Evolutionary conservation across 2,113 vertebrate species (phyloP).

Genomic region (Microtus oregoni): DNA sequence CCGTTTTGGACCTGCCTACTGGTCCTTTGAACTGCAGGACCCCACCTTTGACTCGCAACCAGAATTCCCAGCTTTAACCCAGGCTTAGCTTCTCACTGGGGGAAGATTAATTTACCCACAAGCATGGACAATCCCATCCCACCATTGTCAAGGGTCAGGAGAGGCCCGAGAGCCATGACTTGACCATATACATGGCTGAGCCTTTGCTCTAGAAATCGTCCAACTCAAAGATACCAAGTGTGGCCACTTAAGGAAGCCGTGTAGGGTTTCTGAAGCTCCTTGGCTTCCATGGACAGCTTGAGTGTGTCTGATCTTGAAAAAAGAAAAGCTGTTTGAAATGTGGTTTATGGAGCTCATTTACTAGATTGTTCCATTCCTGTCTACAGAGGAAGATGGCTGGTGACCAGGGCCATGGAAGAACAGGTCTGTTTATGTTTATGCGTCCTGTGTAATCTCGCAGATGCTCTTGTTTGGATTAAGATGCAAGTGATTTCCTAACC

Average conservation of each 20-base stretch:
- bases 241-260: not conserved
- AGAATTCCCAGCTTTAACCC: not conserved
- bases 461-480: slow-evolving; percentile 46
- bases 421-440: not conserved
- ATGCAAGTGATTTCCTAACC: slow-evolving; percentile 19
- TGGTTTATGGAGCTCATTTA: not conserved
- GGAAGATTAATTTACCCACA: not conserved
- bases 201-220: not conserved
- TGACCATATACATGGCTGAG: not conserved
- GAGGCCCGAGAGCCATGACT: not conserved
- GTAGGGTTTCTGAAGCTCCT: not conserved
- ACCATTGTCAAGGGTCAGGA: not conserved
- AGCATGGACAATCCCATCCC: not conserved
- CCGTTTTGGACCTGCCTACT: not conserved
- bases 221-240: not conserved
- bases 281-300: not conserved
- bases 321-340: not conserved
- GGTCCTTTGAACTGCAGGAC: not conserved
- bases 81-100: not conserved
- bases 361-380: not conserved
- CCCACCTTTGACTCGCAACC: not conserved
- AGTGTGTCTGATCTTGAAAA: not conserved
- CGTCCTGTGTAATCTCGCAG: not conserved
- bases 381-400: not conserved
- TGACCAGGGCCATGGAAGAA: not conserved